Conservation (phyloP, 2,797 vertebrate species). For the Psittacula echo region DNA sequence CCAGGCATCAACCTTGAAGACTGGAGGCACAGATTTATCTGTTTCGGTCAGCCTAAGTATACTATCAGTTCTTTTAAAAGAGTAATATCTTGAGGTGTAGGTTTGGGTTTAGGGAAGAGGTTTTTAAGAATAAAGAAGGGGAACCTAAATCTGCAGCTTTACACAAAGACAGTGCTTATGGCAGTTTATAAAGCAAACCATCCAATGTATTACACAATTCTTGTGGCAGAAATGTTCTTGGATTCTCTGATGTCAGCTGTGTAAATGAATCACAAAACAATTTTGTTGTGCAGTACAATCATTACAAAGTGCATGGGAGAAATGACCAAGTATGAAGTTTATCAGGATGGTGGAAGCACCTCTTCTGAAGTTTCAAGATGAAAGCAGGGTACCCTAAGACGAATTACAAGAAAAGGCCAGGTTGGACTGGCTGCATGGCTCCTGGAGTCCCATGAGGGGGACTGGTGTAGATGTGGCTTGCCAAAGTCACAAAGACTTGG, state of each 20-base stretch:
- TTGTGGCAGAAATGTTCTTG: background rate
- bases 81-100: background rate
- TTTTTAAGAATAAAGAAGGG: background rate
- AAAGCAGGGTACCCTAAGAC: background rate
- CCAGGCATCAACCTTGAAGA: background rate
- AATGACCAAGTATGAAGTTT: background rate
- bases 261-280: background rate
- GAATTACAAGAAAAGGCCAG: background rate
- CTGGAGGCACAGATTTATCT: background rate
- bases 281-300: background rate
- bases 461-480: background rate
- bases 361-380: background rate
- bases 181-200: background rate
- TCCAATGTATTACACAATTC: background rate
- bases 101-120: too few species aligned
- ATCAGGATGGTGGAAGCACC: background rate
- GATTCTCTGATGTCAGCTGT: background rate
- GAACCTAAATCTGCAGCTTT: background rate
- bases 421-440: too few species aligned
- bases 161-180: background rate
- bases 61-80: background rate
- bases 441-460: too few species aligned
- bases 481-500: background rate
- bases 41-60: background rate
- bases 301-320: background rate